These are phyloP conservation scores for Scaptomyza hsui DNA, from an alignment of 1,140 invertebrate genomes.

Conservation along the genomic window DNA sequence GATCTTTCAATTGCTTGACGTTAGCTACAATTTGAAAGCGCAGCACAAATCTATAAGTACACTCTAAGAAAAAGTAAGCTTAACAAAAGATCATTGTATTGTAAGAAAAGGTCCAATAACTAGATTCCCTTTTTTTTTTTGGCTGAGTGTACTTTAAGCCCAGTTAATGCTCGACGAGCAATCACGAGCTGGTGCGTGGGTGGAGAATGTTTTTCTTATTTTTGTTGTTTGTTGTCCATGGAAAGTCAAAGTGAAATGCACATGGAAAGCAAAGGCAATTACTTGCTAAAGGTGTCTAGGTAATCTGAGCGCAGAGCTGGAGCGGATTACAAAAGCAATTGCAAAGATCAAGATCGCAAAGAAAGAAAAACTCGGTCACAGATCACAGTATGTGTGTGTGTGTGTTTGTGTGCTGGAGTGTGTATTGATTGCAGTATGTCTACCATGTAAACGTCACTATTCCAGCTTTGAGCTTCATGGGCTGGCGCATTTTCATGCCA, in stretches of 20 bases:
- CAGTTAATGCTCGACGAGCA: conserved; percentile 12
- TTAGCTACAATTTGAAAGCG: conserved; percentile 48
- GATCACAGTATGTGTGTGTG: conserved; percentile 35
- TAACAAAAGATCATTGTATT: too few relatives aligned
- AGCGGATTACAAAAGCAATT: conserved; percentile 37
- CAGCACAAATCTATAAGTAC: conserved; percentile 12
- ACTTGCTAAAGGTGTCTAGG: conserved; percentile 34
- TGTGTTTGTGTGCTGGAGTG: background rate
- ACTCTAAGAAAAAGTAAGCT: background rate
- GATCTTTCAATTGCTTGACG: conserved; percentile 43
- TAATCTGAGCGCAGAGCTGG: conserved; percentile 46
- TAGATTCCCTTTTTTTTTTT: background rate
- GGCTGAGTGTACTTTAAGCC: conserved; percentile 4
- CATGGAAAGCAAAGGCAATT: conserved; percentile 76
- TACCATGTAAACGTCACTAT: conserved; percentile 11
- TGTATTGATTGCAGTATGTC: background rate
- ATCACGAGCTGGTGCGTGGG: conserved; percentile 57
- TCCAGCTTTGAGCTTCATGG: conserved; percentile 41
- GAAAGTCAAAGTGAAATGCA: conserved; percentile 80
- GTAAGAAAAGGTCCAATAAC: too few relatives aligned
- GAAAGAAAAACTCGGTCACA: conserved; percentile 61
- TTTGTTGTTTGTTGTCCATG: conserved; percentile 1
- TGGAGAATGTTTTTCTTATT: conserved; percentile 45
- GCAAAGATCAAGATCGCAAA: conserved; percentile 61
- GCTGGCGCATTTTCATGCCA: conserved; percentile 70